These are phyloP conservation scores for Acrobasis repandana DNA, from an alignment of 2,888 invertebrate species.

Conservation along the genomic window DNA sequence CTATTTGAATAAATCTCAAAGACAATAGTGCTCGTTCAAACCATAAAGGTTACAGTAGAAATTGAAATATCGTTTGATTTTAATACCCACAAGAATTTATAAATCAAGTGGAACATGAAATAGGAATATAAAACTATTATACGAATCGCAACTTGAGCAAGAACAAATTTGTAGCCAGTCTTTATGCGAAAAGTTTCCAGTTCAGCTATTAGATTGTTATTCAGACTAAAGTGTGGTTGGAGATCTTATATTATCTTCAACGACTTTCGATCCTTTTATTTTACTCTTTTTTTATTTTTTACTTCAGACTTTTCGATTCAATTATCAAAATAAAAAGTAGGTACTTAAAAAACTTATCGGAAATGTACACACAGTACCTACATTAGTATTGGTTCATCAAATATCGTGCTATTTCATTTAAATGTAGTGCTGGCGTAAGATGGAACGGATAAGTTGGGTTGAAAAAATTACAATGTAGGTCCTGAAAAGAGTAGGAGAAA, in stretches of 20 bases:
- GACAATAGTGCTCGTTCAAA: constrained; percentile 28
- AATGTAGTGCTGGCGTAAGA: too few relatives aligned
- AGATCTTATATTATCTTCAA: constrained; percentile 19
- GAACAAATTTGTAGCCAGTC: constrained; percentile 55
- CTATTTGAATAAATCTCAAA: constrained; percentile 9
- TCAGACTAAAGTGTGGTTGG: constrained; percentile 28
- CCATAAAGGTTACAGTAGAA: constrained; percentile 50
- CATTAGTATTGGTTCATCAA: too few relatives aligned
- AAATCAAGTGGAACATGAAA: constrained; percentile 57
- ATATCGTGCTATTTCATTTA: too few relatives aligned
- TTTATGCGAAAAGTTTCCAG: constrained; percentile 59
- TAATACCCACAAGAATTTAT: constrained; percentile 50
- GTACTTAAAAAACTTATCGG: too few relatives aligned
- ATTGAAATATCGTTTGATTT: constrained; percentile 53
- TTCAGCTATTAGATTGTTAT: constrained; percentile 46
- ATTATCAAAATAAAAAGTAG: too few relatives aligned
- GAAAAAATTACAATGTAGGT: too few relatives aligned
- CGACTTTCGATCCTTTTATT: constrained; percentile 5
- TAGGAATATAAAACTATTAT: constrained; percentile 74
- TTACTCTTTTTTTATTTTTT: background rate
- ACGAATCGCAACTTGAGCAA: constrained; percentile 59
- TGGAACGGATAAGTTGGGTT: too few relatives aligned
- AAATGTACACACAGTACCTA: too few relatives aligned
- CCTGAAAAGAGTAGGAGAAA: too few relatives aligned
- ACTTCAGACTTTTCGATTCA: too few relatives aligned